These are phyloP conservation scores for Sarcophilus harrisii DNA, from an alignment of 2,797 vertebrate genomes.

Conservation along the genomic window DNA sequence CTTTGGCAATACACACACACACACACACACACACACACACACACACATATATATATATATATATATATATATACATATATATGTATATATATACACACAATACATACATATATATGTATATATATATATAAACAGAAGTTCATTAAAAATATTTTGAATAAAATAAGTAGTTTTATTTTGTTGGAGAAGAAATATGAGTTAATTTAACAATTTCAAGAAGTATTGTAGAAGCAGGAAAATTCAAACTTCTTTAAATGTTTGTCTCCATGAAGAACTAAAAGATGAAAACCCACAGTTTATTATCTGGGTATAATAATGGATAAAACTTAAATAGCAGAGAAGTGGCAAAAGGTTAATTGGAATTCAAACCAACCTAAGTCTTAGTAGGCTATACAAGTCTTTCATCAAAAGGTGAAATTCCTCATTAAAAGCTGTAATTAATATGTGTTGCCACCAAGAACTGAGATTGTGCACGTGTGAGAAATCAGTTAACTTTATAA, in stretches of 20 bases:
- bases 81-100: too few species aligned
- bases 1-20: neutral
- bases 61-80: too few species aligned
- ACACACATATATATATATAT: too few species aligned
- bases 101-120: neutral
- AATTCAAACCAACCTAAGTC: slow-evolving; percentile 60
- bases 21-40: neutral
- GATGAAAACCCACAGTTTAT: slow-evolving; percentile 42
- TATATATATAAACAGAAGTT: neutral
- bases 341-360: slow-evolving; percentile 60
- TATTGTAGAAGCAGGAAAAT: neutral
- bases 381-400: slow-evolving; percentile 55
- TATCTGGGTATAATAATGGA: slow-evolving; percentile 33
- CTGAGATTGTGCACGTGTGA: slow-evolving; percentile 33
- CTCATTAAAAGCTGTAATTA: slow-evolving; percentile 53
- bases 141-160: slow-evolving; percentile 13
- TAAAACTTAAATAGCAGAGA: slow-evolving; percentile 50
- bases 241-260: slow-evolving; percentile 39
- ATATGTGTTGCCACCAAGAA: slow-evolving; percentile 33
- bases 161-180: slow-evolving; percentile 50
- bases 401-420: slow-evolving; percentile 57
- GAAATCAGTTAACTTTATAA: slow-evolving; percentile 51
- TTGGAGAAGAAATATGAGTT: neutral
- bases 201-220: neutral
- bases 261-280: slow-evolving; percentile 51